Evolutionary conservation across 2,888 invertebrate genomes (phyloP).

Genomic region (Apeira syringaria): DNA sequence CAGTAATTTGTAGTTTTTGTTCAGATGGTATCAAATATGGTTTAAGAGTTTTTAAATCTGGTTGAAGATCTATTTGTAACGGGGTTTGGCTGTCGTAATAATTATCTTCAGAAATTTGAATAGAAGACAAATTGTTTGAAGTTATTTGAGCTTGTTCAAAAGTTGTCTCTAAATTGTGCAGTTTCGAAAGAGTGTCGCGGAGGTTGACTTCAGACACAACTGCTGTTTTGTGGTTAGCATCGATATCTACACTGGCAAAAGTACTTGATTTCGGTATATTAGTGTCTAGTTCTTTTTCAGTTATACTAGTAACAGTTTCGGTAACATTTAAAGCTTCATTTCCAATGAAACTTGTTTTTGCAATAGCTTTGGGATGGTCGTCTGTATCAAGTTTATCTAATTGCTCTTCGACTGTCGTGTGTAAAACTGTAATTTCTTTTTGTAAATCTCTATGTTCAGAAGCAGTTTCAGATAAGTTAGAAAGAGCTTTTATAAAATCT

Average conservation of each 20-base stretch:
- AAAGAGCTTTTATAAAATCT: constrained; percentile 43
- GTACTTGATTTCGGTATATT: constrained; percentile 58
- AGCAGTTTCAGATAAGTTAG: constrained; percentile 50
- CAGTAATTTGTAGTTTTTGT: constrained; percentile 57
- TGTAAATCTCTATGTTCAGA: constrained; percentile 56
- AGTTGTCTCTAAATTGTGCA: constrained; percentile 44
- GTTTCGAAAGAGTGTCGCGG: constrained; percentile 51
- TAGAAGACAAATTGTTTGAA: constrained; percentile 51
- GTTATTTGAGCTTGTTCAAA: constrained; percentile 61
- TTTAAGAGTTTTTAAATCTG: constrained; percentile 51
- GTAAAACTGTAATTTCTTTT: constrained; percentile 64
- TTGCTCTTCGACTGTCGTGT: constrained; percentile 78
- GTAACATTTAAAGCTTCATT: constrained; percentile 85
- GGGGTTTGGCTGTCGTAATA: constrained; percentile 68
- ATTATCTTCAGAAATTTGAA: constrained; percentile 67
- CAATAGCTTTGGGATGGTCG: constrained; percentile 78
- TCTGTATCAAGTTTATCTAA: constrained; percentile 76
- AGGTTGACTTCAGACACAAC: constrained; percentile 71
- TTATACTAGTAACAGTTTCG: constrained; percentile 75
- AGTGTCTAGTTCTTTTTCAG: constrained; percentile 72
- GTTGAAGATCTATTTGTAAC: constrained; percentile 43
- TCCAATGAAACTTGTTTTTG: constrained; percentile 80
- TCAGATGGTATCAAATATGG: constrained; percentile 50
- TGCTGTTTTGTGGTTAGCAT: constrained; percentile 78
- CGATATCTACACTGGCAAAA: constrained; percentile 79